Evolutionary conservation across 1,140 invertebrate genomes (phyloP), one percentile per base, ranked within the genome.

Genomic region (Steinernema feltiae): DNA sequence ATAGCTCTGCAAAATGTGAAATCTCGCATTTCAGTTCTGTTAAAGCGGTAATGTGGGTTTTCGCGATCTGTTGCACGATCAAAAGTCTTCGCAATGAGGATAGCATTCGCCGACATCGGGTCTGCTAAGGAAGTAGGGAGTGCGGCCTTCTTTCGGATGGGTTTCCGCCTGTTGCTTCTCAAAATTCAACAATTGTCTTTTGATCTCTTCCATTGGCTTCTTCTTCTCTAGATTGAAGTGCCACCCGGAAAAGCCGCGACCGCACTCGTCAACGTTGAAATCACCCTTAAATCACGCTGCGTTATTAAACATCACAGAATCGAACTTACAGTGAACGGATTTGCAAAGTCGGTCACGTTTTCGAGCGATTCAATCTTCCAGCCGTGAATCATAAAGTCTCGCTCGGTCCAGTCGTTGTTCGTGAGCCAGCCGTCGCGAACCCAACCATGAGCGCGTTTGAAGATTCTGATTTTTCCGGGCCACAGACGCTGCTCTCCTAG

Each of bases 51-150:
- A 41, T 41, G 35, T 41, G 7, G 35, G 18, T 41, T 41, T 7
- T 41, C 18, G 18, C 35, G 35, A 7, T 41, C 15, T 12, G 15
- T 27, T 3, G 24, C 53, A 3, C 7, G 7, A 63, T 27, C 24
- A 63, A 27, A 63, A n/a, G 24, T 63, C 76, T 24, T 82, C 81
- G 32, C 81, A 82, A 30, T 76, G 30, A 21, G 81, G 81, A 32
- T 73, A 82, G 48, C 81, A 82, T 2, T 70, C 32, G 12, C 78
- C 81, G 32, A 82, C 72, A 69, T 82, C 81, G 1, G 78, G 75
- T 29, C 63, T 15, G 0, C 24, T 17, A 1, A 82, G 69, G 63
- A 76, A 74, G 1, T 81, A 81, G n/a, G 78, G 48, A 27, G 76
- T 69, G 21, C 79, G 63, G 18, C 71, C 80, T 31, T 78, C 46